Evolutionary conservation across 1,140 invertebrate species (phyloP).

Genomic region (Vollenhovia emeryi): DNA sequence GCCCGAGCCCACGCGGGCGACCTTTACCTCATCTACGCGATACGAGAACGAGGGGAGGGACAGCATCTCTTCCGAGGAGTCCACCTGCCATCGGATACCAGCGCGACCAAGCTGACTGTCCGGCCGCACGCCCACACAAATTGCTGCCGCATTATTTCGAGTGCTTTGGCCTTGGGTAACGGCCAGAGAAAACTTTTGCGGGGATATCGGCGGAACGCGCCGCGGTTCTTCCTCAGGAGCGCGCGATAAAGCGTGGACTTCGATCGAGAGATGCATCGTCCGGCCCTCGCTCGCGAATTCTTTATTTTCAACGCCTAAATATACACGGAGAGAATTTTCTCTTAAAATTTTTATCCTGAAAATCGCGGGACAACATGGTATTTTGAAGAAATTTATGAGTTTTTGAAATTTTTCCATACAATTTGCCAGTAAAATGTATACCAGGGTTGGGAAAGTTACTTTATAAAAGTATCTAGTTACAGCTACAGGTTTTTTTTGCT

Average conservation of each 20-base stretch:
- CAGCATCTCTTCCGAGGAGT: slow-evolving; percentile 49
- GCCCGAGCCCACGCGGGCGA: slow-evolving; percentile 38
- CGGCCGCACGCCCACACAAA: slow-evolving; percentile 76
- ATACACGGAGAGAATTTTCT: too few species aligned
- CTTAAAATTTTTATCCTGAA: too few species aligned
- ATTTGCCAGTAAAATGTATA: too few species aligned
- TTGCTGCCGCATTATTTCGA: slow-evolving; percentile 80
- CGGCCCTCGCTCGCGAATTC: neutral
- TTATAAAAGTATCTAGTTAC: too few species aligned
- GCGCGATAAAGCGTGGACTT: slow-evolving; percentile 44
- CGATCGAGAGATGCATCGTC: neutral
- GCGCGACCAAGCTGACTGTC: slow-evolving; percentile 71
- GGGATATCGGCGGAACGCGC: slow-evolving; percentile 73
- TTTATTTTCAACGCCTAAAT: neutral
- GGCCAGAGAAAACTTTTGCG: slow-evolving; percentile 81
- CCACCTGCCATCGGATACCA: slow-evolving; percentile 71
- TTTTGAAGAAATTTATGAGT: too few species aligned
- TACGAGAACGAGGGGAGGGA: slow-evolving; percentile 16
- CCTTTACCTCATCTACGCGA: slow-evolving; percentile 57
- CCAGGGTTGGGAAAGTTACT: too few species aligned
- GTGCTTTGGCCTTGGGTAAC: slow-evolving; percentile 79
- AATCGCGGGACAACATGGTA: too few species aligned
- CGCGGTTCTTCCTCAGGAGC: slow-evolving; percentile 58
- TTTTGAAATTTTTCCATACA: too few species aligned
- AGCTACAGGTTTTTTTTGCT: too few species aligned